phyloP scores from a whole-genome alignment of 1,140 invertebrate genomes.

The Heliconius congener region DNA sequence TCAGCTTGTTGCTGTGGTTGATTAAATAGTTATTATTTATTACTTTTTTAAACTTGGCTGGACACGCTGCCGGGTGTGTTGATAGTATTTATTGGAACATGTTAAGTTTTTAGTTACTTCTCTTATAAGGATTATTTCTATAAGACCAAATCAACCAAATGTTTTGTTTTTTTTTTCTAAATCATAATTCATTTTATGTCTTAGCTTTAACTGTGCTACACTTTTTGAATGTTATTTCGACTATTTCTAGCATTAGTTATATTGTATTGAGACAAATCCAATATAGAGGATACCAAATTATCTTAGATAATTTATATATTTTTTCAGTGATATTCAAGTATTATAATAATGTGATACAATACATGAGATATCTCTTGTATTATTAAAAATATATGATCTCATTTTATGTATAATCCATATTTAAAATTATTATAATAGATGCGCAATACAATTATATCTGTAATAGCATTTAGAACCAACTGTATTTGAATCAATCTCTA shows the following conservation, averaged over 20 bases:
- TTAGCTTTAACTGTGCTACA: slow-evolving; percentile 29
- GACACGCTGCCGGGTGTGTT: neutral
- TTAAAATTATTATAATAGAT: slow-evolving; percentile 42
- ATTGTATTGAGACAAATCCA: slow-evolving; percentile 33
- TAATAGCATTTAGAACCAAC: slow-evolving; percentile 54
- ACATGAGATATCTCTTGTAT: slow-evolving; percentile 36
- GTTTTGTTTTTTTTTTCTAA: slow-evolving; percentile 14
- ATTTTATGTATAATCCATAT: slow-evolving; percentile 48
- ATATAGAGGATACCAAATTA: slow-evolving; percentile 37
- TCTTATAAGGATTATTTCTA: slow-evolving; percentile 42
- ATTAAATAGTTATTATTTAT: slow-evolving; percentile 31
- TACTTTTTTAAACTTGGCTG: too few relatives aligned
- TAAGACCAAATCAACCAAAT: slow-evolving; percentile 40
- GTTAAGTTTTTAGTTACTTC: slow-evolving; percentile 50
- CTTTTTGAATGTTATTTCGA: slow-evolving; percentile 23
- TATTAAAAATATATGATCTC: slow-evolving; percentile 58
- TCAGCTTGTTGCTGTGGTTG: slow-evolving; percentile 71
- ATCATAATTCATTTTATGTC: slow-evolving; percentile 27
- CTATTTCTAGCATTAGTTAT: slow-evolving; percentile 25
- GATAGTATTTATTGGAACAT: slow-evolving; percentile 47
- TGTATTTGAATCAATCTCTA: slow-evolving; percentile 49
- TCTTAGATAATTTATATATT: slow-evolving; percentile 54
- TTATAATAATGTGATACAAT: slow-evolving; percentile 52
- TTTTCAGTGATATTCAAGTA: slow-evolving; percentile 61
- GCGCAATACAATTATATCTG: slow-evolving; percentile 44